Evolutionary conservation across 2,113 vertebrate species (phyloP).

Genomic region (Rhombomys opimus): DNA sequence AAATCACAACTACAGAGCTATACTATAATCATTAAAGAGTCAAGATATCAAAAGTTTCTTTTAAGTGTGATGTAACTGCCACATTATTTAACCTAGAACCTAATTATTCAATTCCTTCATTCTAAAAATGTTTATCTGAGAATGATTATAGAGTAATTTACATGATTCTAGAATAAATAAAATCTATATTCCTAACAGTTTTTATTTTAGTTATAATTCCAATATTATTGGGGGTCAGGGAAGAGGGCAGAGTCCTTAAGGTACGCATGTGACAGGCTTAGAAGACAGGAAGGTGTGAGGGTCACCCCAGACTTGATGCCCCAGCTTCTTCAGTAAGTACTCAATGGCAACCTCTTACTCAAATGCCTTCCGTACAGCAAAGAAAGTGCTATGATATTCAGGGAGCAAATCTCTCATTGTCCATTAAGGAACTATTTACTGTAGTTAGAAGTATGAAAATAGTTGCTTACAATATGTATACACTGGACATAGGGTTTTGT

Average conservation of each 20-base stretch:
- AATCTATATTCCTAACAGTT: neutral
- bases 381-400: neutral
- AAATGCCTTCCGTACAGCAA: conserved; percentile 2
- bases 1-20: neutral
- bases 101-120: conserved; percentile 31
- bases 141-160: conserved; percentile 37
- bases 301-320: neutral
- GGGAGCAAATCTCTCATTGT: neutral
- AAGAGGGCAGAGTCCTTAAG: neutral
- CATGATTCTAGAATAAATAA: neutral
- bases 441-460: neutral
- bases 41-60: conserved; percentile 1
- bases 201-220: conserved; percentile 31
- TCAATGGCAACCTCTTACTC: neutral
- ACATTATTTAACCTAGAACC: neutral
- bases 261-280: neutral
- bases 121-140: conserved; percentile 41
- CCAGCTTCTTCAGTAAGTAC: neutral
- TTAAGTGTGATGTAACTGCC: neutral
- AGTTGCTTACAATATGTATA: conserved; percentile 28
- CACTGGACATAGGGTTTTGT: neutral
- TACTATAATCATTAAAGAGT: conserved; percentile 24
- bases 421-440: conserved; percentile 18
- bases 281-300: neutral
- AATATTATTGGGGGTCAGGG: neutral